phyloP scores from a whole-genome alignment of 2,888 invertebrate species.

The Polydrusus tereticollis region DNA sequence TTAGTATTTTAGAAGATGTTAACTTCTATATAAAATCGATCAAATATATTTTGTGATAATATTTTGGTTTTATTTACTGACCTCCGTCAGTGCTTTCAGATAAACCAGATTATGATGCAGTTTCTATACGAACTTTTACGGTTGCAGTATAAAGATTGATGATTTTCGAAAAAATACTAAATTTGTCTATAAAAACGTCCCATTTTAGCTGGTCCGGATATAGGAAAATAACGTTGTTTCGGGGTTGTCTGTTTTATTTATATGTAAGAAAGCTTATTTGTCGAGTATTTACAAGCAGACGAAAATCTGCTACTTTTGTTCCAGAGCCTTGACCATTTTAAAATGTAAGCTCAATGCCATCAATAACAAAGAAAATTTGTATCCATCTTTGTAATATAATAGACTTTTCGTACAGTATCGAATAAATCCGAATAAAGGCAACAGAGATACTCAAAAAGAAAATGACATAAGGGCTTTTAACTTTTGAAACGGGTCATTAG shows the following conservation, averaged over 20 bases:
- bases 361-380: too few relatives aligned
- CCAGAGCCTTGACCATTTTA: too few relatives aligned
- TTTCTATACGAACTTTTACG: slow-evolving; percentile 5
- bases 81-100: neutral
- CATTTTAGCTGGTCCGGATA: neutral
- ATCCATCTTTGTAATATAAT: too few relatives aligned
- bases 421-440: neutral
- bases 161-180: slow-evolving; percentile 1
- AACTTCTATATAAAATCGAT: too few relatives aligned
- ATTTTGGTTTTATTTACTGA: too few relatives aligned
- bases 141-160: neutral
- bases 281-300: too few relatives aligned
- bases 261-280: neutral
- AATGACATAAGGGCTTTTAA: neutral
- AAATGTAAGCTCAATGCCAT: too few relatives aligned
- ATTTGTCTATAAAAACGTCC: neutral
- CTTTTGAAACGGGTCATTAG: neutral
- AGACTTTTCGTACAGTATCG: neutral
- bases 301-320: too few relatives aligned
- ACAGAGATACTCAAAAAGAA: neutral
- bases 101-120: neutral
- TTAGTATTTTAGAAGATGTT: too few relatives aligned
- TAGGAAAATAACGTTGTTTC: neutral
- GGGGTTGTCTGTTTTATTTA: neutral
- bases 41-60: too few relatives aligned